Conservation (phyloP, 2,888 invertebrate genomes). For the Pedicia rivosa region DNA sequence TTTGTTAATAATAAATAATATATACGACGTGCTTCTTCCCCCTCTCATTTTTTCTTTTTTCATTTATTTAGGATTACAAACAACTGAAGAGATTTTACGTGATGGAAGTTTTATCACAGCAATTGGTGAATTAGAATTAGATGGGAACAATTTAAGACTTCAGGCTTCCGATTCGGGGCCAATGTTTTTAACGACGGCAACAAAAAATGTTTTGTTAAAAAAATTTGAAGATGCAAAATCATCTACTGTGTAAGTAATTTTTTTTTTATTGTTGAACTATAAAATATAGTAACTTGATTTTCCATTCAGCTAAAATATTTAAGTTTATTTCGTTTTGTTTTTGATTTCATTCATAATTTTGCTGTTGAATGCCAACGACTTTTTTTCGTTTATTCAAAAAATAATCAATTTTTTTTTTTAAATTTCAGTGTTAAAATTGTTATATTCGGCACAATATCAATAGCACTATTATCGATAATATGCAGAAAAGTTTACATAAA, state of each 20-base stretch:
- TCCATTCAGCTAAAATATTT: not conserved
- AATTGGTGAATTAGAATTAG: slow-evolving; percentile 61
- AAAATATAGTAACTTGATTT: not conserved
- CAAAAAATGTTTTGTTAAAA: slow-evolving; percentile 55
- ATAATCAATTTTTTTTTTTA: slow-evolving; percentile 6
- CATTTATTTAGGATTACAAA: too few relatives aligned
- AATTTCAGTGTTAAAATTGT: slow-evolving; percentile 35
- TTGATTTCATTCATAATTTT: too few relatives aligned
- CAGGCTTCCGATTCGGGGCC: slow-evolving; percentile 59
- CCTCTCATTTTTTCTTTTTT: too few relatives aligned
- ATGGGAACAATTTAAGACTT: slow-evolving; percentile 46
- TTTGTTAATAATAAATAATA: too few relatives aligned
- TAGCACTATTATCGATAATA: slow-evolving; percentile 35
- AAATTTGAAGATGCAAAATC: slow-evolving; percentile 54
- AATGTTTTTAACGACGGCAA: slow-evolving; percentile 64
- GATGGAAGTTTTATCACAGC: slow-evolving; percentile 66
- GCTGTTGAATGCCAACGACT: too few relatives aligned
- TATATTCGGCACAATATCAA: slow-evolving; percentile 38
- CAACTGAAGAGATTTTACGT: slow-evolving; percentile 72
- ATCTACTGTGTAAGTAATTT: slow-evolving; percentile 41
- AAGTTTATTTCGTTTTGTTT: too few relatives aligned
- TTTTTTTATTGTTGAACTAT: not conserved
- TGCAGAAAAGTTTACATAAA: slow-evolving; percentile 36
- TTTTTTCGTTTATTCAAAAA: not conserved
- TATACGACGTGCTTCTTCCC: too few relatives aligned